A percentile compares a stretch with the other conserved stretches of the same genome.
phyloP scores from a whole-genome alignment of 2,113 vertebrate genomes.

The Halichoeres trimaculatus region DNA sequence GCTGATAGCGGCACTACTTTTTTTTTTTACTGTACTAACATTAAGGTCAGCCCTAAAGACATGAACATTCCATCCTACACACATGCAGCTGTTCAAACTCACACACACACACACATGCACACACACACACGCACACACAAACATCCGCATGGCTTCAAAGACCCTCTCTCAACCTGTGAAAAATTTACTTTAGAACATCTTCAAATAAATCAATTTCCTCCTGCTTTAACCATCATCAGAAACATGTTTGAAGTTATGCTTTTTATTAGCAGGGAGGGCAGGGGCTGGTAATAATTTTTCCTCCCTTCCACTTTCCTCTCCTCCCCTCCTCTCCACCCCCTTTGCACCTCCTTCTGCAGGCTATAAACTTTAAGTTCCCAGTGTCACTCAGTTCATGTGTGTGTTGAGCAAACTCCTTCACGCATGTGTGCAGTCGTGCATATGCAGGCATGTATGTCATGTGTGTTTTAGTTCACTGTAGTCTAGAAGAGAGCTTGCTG shows the following conservation, averaged over 20 bases:
- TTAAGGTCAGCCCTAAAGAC: constrained; percentile 83
- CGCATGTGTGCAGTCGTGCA: constrained; percentile 13
- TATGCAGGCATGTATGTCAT: constrained; percentile 33
- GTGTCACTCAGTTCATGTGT: constrained; percentile 68
- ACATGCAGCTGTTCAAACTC: constrained; percentile 35
- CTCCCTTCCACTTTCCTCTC: constrained; percentile 60
- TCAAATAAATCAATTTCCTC: constrained; percentile 84
- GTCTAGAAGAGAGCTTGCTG: constrained; percentile 11
- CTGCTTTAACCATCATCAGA: constrained; percentile 83
- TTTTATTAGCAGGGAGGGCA: constrained; percentile 75
- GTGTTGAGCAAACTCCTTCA: constrained; percentile 16
- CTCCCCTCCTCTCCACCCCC: constrained; percentile 51
- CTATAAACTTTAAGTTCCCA: constrained; percentile 75
- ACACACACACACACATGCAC: constrained; percentile 41
- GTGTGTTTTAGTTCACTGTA: constrained; percentile 27
- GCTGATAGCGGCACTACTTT: constrained; percentile 64
- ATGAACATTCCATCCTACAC: constrained; percentile 74
- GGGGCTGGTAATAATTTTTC: constrained; percentile 73
- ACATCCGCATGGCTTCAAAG: constrained; percentile 77
- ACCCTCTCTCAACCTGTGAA: constrained; percentile 79
- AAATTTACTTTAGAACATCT: constrained; percentile 82
- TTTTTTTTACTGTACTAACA: constrained; percentile 68
- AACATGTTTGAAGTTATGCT: constrained; percentile 82
- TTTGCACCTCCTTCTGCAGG: constrained; percentile 70
- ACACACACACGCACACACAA: constrained; percentile 26